Evolutionary conservation across 2,113 vertebrate species (phyloP).

Genomic region (Ovibos moschatus): DNA sequence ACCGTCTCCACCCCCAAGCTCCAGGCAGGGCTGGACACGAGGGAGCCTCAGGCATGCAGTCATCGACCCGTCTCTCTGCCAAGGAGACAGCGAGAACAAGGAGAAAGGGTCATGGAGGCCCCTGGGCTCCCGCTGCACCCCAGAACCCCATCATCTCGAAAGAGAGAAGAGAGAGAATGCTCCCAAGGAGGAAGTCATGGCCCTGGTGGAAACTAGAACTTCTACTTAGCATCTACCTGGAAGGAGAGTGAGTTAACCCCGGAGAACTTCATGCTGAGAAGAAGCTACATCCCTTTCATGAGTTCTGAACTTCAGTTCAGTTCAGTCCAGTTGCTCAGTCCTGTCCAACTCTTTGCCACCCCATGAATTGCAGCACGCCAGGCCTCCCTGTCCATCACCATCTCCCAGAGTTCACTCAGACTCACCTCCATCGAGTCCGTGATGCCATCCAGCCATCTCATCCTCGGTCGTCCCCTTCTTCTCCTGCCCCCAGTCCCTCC

Average conservation of each 20-base stretch:
- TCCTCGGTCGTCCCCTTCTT: too few relatives aligned
- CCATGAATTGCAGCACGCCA: too few relatives aligned
- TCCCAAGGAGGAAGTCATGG: background rate
- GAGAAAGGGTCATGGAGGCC: too few relatives aligned
- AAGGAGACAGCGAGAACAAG: accelerated
- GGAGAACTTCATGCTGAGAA: background rate
- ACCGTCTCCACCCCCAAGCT: background rate
- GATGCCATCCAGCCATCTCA: too few relatives aligned
- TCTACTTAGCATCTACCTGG: background rate
- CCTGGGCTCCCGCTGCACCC: background rate
- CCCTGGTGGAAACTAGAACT: too few relatives aligned
- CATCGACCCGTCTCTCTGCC: accelerated
- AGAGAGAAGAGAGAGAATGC: background rate
- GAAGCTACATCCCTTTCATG: background rate
- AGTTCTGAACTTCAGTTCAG: background rate
- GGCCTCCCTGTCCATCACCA: too few relatives aligned
- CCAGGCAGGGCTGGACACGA: background rate
- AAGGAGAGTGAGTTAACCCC: background rate
- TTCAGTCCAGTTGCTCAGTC: too few relatives aligned
- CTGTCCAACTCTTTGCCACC: too few relatives aligned
- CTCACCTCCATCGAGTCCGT: too few relatives aligned
- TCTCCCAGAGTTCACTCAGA: too few relatives aligned
- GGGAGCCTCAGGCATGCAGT: background rate
- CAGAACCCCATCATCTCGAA: background rate
- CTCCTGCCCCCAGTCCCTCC: too few relatives aligned